phyloP scores from a whole-genome alignment of 2,113 vertebrate species.

The Pantherophis guttatus region DNA sequence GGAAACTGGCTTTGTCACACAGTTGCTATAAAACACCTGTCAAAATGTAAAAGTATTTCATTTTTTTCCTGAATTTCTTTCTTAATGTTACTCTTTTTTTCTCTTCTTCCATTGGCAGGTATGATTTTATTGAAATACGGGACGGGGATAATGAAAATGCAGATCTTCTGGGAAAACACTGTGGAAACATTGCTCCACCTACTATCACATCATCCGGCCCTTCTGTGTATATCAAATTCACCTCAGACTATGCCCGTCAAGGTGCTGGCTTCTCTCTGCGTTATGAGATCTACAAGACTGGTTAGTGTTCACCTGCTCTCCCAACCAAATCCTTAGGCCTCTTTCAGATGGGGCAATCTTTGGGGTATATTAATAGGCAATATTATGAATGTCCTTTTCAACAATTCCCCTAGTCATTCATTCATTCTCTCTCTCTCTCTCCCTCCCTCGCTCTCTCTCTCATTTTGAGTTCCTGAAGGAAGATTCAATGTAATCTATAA shows the following conservation, averaged over 20 bases:
- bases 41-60: neutral
- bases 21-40: neutral
- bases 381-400: neutral
- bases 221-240: conserved; percentile 91
- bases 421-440: too few species aligned
- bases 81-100: conserved; percentile 15
- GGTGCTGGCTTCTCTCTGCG: conserved; percentile 96
- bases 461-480: neutral
- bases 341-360: neutral
- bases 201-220: conserved; percentile 94
- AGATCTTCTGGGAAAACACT: conserved; percentile 93
- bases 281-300: conserved; percentile 97
- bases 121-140: conserved; percentile 95
- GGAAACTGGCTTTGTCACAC: neutral
- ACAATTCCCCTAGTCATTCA: neutral
- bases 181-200: conserved; percentile 94
- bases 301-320: conserved; percentile 63
- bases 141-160: conserved; percentile 87
- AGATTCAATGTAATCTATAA: neutral
- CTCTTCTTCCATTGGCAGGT: conserved; percentile 72
- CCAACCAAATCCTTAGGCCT: neutral
- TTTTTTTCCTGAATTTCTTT: neutral
- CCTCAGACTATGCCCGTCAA: conserved; percentile 95
- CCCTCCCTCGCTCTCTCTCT: neutral
- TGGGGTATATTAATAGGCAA: neutral